A percentile compares a stretch with the other conserved stretches of the same genome.
These are phyloP conservation scores for Osmoderma eremita DNA, from an alignment of 2,888 invertebrate species.

Conservation along the genomic window DNA sequence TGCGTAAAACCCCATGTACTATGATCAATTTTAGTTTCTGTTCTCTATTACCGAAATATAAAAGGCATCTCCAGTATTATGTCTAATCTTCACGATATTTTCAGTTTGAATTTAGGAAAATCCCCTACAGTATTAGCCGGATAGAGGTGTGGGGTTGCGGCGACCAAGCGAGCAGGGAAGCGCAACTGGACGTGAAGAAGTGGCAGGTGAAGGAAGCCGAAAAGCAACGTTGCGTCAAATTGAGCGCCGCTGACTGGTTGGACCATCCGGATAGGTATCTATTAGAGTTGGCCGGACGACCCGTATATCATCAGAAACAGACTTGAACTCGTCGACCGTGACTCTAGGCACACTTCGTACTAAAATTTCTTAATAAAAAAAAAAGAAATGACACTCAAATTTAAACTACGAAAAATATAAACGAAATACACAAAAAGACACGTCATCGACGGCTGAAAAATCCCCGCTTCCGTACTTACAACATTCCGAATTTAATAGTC, in stretches of 20 bases:
- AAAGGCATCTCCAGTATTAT: no score
- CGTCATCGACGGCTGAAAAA: no score
- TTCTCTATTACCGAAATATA: no score
- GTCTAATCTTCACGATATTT: background rate
- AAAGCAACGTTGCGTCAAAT: constrained; percentile 83
- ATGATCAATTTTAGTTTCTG: no score
- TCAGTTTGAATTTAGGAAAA: constrained; percentile 72
- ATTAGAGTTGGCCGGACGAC: constrained; percentile 85
- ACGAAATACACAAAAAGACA: no score
- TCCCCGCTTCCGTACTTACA: no score
- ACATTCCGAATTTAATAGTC: no score
- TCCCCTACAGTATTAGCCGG: constrained; percentile 71
- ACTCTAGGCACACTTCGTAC: background rate
- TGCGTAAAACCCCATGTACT: no score
- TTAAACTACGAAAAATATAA: no score
- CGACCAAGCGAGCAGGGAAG: constrained; percentile 78
- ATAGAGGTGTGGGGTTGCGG: constrained; percentile 90
- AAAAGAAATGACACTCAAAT: no score
- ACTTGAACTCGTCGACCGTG: constrained; percentile 52
- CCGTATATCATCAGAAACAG: constrained; percentile 79
- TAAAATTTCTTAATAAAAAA: background rate
- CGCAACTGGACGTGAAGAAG: constrained; percentile 86
- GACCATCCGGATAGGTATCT: constrained; percentile 95
- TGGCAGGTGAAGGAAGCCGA: constrained; percentile 93
- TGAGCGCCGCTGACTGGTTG: constrained; percentile 91